Conservation (phyloP, 1,140 invertebrate species). For the Drosophila malerkotliana region DNA sequence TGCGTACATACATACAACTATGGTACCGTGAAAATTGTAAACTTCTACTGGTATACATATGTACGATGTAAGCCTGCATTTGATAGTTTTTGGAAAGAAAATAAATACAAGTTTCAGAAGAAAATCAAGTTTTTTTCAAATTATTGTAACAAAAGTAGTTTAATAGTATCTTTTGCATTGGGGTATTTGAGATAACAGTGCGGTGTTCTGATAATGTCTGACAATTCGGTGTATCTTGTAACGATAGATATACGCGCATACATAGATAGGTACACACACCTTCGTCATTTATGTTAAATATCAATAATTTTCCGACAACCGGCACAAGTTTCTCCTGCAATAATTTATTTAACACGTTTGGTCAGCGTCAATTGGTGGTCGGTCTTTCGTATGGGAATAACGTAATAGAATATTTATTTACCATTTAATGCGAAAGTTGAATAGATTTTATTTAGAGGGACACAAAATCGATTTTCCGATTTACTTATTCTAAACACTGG, state of each 20-base stretch:
- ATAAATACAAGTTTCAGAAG: background rate
- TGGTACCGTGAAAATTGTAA: conserved; percentile 27
- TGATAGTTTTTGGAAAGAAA: background rate
- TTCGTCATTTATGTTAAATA: conserved; percentile 39
- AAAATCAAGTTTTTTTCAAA: background rate
- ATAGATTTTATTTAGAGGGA: conserved; percentile 8
- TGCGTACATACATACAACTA: conserved; percentile 25
- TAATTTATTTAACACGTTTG: conserved; percentile 18
- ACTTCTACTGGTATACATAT: conserved; percentile 14
- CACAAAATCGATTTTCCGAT: conserved; percentile 17
- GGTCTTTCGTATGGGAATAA: conserved; percentile 11
- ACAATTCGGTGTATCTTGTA: conserved; percentile 24
- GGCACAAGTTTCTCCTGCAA: conserved; percentile 18
- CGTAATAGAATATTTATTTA: conserved; percentile 45
- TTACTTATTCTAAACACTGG: conserved; percentile 38
- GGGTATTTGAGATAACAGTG: conserved; percentile 6
- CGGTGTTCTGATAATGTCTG: conserved; percentile 22
- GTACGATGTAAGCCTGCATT: background rate
- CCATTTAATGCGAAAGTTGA: conserved; percentile 23
- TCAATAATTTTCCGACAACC: conserved; percentile 34
- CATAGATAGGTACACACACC: conserved; percentile 36
- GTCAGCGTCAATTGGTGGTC: background rate
- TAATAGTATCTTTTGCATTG: background rate
- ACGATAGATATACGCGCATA: conserved; percentile 30
- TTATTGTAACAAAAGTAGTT: background rate